Evolutionary conservation across 2,113 vertebrate genomes (phyloP), one percentile per base, ranked within the genome.

Genomic region (Aphyosemion australe): DNA sequence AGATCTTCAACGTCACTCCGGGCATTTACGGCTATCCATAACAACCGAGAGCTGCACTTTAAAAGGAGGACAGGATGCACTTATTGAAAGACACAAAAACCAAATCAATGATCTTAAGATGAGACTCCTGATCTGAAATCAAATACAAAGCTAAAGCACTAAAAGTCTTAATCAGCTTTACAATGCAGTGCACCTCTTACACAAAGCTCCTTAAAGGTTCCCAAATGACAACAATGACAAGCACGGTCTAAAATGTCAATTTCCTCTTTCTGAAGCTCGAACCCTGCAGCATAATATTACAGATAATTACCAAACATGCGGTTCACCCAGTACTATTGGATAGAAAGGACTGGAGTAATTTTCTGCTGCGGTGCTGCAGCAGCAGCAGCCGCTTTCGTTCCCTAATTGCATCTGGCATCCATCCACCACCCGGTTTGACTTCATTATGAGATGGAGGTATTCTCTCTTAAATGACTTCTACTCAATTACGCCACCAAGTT

Each of bases 401-500:
- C 74, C 82, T 89, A 89, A 91, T 91, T 89, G 84, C 82, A 82
- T 82, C 85, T 88, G 89, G 88, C 88, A 86, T 77, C 77, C 52
- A 82, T 88, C 85, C 86, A 88, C 89, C 71, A 82, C 78, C 76
- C 85, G 68, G 79, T 84, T 74, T 87, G 85, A 89, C 84, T 88
- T 88, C 86, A 89, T 87, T 87, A 87, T 84, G 85, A 78, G 82
- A 81, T 82, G 80, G 85, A 86, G 82, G 86, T 84, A 83, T 90
- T 88, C 87, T 86, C 80, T 82, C 80, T 63, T 83, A 84, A 84
- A 81, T 87, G 86, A 77, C 82, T 87, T 90, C 80, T 88, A 82
- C 79, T 85, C 81, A 86, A 87, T 89, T 86, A 86, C 83, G 77
- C 66, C 26, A 61, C 76, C 55, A 79, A 79, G 83, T 82, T 80